Conservation (phyloP, 2,888 invertebrate species). For the Sarcophaga caerulescens region DNA sequence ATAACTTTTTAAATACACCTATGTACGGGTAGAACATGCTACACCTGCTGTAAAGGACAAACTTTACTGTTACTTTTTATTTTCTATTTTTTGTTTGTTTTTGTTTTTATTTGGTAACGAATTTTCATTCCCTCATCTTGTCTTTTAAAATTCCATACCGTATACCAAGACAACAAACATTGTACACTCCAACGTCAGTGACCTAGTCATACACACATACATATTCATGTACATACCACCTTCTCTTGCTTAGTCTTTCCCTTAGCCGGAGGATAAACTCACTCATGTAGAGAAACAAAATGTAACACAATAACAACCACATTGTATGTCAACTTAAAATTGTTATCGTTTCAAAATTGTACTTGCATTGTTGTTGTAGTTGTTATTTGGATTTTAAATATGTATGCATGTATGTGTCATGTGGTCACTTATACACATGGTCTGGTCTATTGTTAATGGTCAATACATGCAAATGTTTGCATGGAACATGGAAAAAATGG, state of each 20-base stretch:
- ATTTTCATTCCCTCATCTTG: not conserved
- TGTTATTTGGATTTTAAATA: not conserved
- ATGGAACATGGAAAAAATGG: slow-evolving; percentile 27
- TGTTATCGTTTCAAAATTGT: not conserved
- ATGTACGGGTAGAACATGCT: not conserved
- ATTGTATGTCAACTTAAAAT: not conserved
- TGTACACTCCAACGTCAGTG: not conserved
- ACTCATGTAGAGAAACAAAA: not conserved
- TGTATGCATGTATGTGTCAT: not conserved
- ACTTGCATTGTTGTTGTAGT: not conserved
- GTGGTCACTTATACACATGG: slow-evolving; percentile 27
- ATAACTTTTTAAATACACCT: not conserved
- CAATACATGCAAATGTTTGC: slow-evolving; percentile 10
- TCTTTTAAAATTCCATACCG: slow-evolving; percentile 6
- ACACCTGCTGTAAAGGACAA: not conserved
- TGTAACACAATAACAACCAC: not conserved
- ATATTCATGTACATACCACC: not conserved
- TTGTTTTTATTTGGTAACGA: not conserved
- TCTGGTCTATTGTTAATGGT: slow-evolving; percentile 17
- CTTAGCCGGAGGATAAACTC: not conserved
- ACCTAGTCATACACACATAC: not conserved
- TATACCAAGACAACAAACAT: not conserved
- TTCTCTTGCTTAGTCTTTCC: not conserved
- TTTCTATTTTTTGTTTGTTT: too few species aligned
- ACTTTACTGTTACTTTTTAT: not conserved